Percentiles rank a stretch among this genome's conserved stretches.
phyloP scores from a whole-genome alignment of 2,888 invertebrate species.

The Aleiodes leptofemur region DNA sequence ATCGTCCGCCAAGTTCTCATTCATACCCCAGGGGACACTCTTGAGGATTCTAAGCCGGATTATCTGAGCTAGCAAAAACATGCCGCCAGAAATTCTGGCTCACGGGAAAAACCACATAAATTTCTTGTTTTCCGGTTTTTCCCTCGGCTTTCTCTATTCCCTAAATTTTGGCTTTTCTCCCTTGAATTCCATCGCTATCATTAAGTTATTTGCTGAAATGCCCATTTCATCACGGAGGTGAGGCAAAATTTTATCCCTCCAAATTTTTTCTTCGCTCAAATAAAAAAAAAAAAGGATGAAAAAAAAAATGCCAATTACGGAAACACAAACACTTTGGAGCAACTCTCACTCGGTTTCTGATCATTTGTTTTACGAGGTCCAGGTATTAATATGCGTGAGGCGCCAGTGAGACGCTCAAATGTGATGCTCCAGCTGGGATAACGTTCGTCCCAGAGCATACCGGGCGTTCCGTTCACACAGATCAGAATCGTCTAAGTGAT shows the following conservation, averaged over 20 bases:
- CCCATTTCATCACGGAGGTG: no score
- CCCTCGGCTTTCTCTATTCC: neutral
- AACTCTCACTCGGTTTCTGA: constrained; percentile 35
- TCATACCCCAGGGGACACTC: constrained; percentile 60
- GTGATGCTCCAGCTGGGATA: constrained; percentile 44
- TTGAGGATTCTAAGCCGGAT: constrained; percentile 71
- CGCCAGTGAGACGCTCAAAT: constrained; percentile 46
- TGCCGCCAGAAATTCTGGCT: constrained; percentile 43
- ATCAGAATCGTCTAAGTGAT: constrained; percentile 22
- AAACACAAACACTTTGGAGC: constrained; percentile 41
- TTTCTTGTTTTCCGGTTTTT: constrained; percentile 19
- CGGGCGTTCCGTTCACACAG: constrained; percentile 45
- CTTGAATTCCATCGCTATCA: neutral
- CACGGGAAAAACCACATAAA: constrained; percentile 27
- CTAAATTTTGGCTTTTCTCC: neutral
- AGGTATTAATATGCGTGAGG: constrained; percentile 45
- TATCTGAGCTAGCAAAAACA: constrained; percentile 62
- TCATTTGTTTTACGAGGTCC: constrained; percentile 48
- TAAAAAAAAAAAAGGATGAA: neutral
- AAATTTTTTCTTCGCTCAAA: neutral
- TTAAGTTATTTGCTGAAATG: no score
- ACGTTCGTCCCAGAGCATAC: constrained; percentile 34
- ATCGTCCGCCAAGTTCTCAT: constrained; percentile 60
- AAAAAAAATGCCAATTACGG: neutral
- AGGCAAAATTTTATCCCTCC: no score